Conservation (phyloP, 2,888 invertebrate genomes). For the Conomelus anceps region DNA sequence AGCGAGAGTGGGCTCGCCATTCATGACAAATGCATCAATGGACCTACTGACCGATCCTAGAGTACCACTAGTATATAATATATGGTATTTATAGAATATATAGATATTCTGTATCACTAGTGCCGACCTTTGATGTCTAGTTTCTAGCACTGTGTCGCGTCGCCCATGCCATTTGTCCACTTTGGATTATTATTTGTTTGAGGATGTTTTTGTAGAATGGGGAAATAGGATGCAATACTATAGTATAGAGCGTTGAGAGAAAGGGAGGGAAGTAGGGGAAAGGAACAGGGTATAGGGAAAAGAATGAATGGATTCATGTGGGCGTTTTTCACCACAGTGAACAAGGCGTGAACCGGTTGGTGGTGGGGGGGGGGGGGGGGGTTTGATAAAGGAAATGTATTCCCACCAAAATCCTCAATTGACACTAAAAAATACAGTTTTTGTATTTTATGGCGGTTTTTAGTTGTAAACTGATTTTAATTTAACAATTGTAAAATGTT, state of each 20-base stretch:
- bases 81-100: no score
- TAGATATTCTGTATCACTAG: no score
- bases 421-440: no score
- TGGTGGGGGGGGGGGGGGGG: no score
- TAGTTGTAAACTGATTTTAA: no score
- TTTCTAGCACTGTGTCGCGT: neutral
- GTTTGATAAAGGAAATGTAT: no score
- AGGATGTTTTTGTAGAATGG: neutral
- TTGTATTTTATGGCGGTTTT: no score
- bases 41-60: neutral
- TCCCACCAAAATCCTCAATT: no score
- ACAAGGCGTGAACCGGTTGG: no score
- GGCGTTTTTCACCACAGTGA: neutral
- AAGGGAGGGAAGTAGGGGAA: neutral
- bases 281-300: neutral
- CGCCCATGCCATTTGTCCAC: neutral
- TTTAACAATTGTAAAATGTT: no score
- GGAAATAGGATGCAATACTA: neutral
- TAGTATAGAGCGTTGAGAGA: no score
- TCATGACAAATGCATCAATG: neutral
- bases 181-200: no score
- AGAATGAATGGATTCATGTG: neutral
- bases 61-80: neutral
- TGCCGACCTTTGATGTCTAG: neutral
- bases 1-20: neutral